Conservation (phyloP, 2,113 vertebrate species). For the Eretmochelys imbricata region DNA sequence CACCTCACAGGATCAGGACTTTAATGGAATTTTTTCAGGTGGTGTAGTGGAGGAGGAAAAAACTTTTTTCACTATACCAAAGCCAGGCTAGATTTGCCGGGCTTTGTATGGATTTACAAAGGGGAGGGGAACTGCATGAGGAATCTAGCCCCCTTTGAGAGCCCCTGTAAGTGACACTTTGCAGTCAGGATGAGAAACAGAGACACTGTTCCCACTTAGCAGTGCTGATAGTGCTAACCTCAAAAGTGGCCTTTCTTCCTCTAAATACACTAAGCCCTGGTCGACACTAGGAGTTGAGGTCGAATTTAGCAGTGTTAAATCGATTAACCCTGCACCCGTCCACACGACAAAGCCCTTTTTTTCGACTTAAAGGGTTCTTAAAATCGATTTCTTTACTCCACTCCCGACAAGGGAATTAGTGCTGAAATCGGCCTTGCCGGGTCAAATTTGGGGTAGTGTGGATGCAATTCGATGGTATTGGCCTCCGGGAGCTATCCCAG, state of each 20-base stretch:
- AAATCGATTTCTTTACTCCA: too few relatives aligned
- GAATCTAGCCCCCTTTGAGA: background rate
- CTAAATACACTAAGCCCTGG: too few relatives aligned
- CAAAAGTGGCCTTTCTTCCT: background rate
- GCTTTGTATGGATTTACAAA: background rate
- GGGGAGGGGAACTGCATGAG: background rate
- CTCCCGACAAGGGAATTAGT: too few relatives aligned
- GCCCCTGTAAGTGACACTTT: background rate
- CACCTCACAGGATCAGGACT: background rate
- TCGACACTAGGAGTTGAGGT: too few relatives aligned
- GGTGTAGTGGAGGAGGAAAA: background rate
- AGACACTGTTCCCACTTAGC: background rate
- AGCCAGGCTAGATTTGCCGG: background rate
- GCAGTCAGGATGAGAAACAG: background rate
- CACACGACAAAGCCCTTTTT: too few relatives aligned
- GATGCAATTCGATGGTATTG: too few relatives aligned
- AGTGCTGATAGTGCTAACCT: background rate
- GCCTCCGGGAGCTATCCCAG: too few relatives aligned
- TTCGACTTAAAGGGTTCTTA: too few relatives aligned
- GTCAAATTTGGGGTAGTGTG: too few relatives aligned
- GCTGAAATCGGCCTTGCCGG: too few relatives aligned
- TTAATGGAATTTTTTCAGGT: background rate
- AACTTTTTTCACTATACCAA: background rate
- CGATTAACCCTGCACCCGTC: too few relatives aligned
- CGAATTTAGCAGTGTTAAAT: too few relatives aligned